Base-by-base conservation (phyloP, 2,888 invertebrate genomes). In the Cetonia aurata region DNA sequence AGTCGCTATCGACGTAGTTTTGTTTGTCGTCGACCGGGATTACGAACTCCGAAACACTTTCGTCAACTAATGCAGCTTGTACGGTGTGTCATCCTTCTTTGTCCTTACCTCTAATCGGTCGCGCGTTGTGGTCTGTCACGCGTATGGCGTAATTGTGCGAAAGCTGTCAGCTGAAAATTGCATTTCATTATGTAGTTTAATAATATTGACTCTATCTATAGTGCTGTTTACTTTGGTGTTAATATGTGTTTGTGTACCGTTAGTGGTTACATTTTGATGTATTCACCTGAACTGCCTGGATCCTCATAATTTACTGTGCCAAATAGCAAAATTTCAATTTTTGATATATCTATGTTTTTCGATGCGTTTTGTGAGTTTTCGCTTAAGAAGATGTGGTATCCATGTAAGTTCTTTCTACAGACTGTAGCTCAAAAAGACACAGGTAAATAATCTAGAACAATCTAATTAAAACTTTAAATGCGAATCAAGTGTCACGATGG, bases 381-480 rank as follows among this genome's bases (percentile, higher is more conserved):
- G 19, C 59, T 57, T 33, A 60, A 56, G 33, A 73, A 52, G 65
- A 83, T 83, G 82, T 83, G 83, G 83, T 81, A 80, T 71, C 82
- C 83, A n/a, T 83, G 83, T 75, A 83, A 81, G 71, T 76, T 81
- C 48, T 80, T 83, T 71, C 75, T 83, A 19, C 80, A 81, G 50
- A 76, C 75, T 52, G 78, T 81, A n/a, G 46, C 60, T 9, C 71
- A 67, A 9, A 71, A 71, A 19, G 71, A 71, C 31, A 42, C 56
- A 55, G 71, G 67, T 55, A 55, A 41, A 31, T 12, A 50, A 9
- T 50, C 15, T 13, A 50, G 17, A 13, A 50, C 13, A 9, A 15
- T n/a, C 15, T 50, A 50, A 50, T 6, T 50, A 8, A 50, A 4
- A 15, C 1, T 19, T 15, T n/a, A 15, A 50, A 50, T 50, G 15